phyloP scores from a whole-genome alignment of 2,797 vertebrate species.

The Benthosema pterotum region DNA sequence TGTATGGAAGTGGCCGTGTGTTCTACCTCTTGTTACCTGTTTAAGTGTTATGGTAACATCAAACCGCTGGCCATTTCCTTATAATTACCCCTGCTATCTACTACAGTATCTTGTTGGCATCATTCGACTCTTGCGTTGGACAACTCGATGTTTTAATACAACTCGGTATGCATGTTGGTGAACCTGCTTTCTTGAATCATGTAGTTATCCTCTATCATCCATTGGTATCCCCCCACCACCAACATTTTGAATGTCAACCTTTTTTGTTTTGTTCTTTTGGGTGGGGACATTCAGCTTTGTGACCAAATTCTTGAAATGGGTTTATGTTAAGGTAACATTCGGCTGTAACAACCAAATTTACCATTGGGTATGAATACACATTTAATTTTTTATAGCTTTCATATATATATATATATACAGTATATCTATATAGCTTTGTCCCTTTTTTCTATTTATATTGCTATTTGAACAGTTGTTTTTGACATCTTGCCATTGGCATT shows the following conservation, averaged over 20 bases:
- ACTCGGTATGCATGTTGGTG: slow-evolving; percentile 46
- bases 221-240: slow-evolving; percentile 31
- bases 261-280: slow-evolving; percentile 6
- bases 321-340: slow-evolving; percentile 26
- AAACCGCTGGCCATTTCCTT: slow-evolving; percentile 83
- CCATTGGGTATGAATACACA: too few relatives aligned
- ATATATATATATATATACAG: slow-evolving; percentile 9
- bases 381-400: neutral
- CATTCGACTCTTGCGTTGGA: slow-evolving; percentile 56
- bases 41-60: slow-evolving; percentile 85
- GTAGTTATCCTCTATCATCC: slow-evolving; percentile 23
- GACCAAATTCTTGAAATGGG: slow-evolving; percentile 68
- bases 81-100: slow-evolving; percentile 77
- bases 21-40: slow-evolving; percentile 89
- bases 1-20: slow-evolving; percentile 83
- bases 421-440: slow-evolving; percentile 32
- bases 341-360: too few relatives aligned
- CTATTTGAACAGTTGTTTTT: slow-evolving; percentile 46
- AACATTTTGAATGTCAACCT: slow-evolving; percentile 35
- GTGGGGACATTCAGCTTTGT: slow-evolving; percentile 57
- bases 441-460: slow-evolving; percentile 56
- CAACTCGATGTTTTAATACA: slow-evolving; percentile 47
- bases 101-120: slow-evolving; percentile 51
- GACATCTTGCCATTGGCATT: neutral
- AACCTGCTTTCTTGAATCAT: slow-evolving; percentile 47